These are phyloP conservation scores for Antechinus stuartii DNA, from an alignment of 2,113 vertebrate species.

Conservation along the genomic window DNA sequence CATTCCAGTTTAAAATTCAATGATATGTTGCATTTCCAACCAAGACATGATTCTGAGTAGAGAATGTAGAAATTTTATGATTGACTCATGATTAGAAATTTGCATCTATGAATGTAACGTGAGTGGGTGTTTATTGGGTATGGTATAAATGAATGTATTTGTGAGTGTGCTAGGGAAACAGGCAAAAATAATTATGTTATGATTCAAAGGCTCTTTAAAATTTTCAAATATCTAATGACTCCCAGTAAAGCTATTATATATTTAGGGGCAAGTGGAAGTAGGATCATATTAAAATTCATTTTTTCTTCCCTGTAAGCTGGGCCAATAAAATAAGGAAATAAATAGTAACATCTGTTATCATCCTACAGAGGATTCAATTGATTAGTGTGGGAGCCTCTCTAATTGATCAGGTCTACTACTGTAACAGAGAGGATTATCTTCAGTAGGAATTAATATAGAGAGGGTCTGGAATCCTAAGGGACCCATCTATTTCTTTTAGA, in stretches of 20 bases:
- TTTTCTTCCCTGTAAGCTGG: slow-evolving; percentile 62
- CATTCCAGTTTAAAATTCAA: not conserved
- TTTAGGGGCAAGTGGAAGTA: slow-evolving; percentile 22
- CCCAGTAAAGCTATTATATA: slow-evolving; percentile 34
- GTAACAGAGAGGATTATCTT: slow-evolving; percentile 70
- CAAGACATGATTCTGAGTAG: not conserved
- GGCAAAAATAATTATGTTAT: not conserved
- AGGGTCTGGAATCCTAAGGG: slow-evolving; percentile 56
- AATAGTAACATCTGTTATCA: slow-evolving; percentile 75
- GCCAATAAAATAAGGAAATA: slow-evolving; percentile 78
- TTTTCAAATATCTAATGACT: slow-evolving; percentile 33
- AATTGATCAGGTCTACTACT: slow-evolving; percentile 38
- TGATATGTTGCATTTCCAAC: not conserved
- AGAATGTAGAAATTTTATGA: not conserved
- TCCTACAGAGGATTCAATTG: slow-evolving; percentile 66
- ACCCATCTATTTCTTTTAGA: slow-evolving; percentile 34
- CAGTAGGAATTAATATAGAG: slow-evolving; percentile 65
- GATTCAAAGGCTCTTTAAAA: slow-evolving; percentile 57
- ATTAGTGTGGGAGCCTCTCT: slow-evolving; percentile 57
- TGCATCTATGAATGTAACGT: not conserved
- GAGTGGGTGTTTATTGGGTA: not conserved
- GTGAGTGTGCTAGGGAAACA: not conserved
- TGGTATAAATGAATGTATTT: not conserved
- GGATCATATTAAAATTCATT: slow-evolving; percentile 47
- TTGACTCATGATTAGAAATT: not conserved